Evolutionary conservation across 1,140 invertebrate genomes (phyloP).

Genomic region (Temnothorax longispinosus): DNA sequence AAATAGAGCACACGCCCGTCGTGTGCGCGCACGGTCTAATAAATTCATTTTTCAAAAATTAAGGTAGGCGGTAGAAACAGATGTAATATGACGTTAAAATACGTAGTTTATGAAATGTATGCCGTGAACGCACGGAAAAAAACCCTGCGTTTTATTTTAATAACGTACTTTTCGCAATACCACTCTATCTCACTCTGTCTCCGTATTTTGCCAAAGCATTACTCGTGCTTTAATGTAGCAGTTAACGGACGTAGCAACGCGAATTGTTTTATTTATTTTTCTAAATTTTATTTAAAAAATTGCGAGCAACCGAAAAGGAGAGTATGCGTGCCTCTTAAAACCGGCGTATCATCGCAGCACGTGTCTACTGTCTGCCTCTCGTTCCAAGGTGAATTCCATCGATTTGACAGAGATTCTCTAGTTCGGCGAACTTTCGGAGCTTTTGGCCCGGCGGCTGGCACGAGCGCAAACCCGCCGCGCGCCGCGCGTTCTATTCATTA

Average conservation of each 20-base stretch:
- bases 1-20: conserved; percentile 35
- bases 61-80: conserved; percentile 33
- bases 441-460: conserved; percentile 19
- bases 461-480: neutral
- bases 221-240: conserved; percentile 1
- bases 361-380: neutral
- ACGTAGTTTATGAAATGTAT: neutral
- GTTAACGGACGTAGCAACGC: neutral
- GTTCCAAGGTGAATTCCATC: neutral
- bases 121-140: neutral
- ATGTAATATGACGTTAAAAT: conserved; percentile 52
- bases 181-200: neutral
- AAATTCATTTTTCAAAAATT: conserved; percentile 59
- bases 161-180: neutral
- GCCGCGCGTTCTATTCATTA: conserved; percentile 31
- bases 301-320: too few relatives aligned
- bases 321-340: neutral
- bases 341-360: neutral
- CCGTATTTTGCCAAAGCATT: neutral
- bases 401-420: conserved; percentile 38
- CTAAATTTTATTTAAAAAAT: neutral
- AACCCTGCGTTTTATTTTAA: neutral
- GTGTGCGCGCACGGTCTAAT: conserved; percentile 34
- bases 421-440: conserved; percentile 1
- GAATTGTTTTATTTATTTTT: neutral